These are phyloP conservation scores for Schrankia costaestrigalis DNA, from an alignment of 2,888 invertebrate species.

Conservation along the genomic window DNA sequence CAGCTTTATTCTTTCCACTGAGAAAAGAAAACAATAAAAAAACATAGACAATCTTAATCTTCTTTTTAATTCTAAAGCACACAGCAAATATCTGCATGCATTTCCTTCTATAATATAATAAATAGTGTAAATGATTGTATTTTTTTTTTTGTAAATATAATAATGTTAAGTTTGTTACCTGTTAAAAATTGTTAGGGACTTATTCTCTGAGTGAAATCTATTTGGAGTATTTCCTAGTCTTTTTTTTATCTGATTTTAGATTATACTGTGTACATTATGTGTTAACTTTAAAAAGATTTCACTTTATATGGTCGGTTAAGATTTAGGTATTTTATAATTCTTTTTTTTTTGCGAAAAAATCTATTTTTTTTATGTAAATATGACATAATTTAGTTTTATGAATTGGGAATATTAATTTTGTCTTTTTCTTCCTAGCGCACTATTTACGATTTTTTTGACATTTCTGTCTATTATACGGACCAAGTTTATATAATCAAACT, in stretches of 20 bases:
- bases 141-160: constrained; percentile 55
- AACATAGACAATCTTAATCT: constrained; percentile 12
- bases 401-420: constrained; percentile 9
- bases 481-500: no score
- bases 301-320: constrained; percentile 45
- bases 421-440: no score
- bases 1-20: no score
- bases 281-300: constrained; percentile 56
- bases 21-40: constrained; percentile 2
- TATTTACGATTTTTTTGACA: no score
- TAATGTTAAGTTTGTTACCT: constrained; percentile 65
- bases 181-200: constrained; percentile 43
- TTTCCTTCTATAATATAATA: constrained; percentile 46
- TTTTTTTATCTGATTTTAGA: constrained; percentile 60
- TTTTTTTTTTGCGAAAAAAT: constrained; percentile 7
- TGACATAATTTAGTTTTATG: constrained; percentile 1
- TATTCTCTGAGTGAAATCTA: constrained; percentile 57
- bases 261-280: constrained; percentile 37
- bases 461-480: no score
- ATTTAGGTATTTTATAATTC: constrained; percentile 15
- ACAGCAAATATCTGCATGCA: constrained; percentile 49
- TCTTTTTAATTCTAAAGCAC: constrained; percentile 24
- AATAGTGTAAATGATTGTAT: constrained; percentile 41
- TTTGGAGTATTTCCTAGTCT: constrained; percentile 61
- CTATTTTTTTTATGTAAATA: constrained; percentile 10